Base-by-base conservation (phyloP, 2,113 vertebrate species). In the Xenopus tropicalis region DNA sequence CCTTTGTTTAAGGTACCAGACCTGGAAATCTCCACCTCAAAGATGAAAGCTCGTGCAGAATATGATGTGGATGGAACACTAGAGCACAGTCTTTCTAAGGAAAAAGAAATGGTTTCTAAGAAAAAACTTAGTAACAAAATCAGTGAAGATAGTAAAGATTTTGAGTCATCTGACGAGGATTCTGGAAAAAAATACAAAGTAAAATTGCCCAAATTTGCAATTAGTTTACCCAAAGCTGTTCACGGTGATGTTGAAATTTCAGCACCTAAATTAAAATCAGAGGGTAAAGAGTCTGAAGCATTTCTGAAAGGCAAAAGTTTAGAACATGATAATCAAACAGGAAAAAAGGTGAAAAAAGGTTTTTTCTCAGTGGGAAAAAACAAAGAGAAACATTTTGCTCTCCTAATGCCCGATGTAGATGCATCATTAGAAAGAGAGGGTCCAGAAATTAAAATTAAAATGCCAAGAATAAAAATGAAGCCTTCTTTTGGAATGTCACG, bases 201-300 rank as follows among this genome's bases (percentile, higher is more conserved):
- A 29, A 92, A 91, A 84, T 80, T 94, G 64, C 91, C 91, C 1
- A 91, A 89, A 51, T 91, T 93, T 62, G 88, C 90, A 6, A 72
- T 93, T 4, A 83, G 81, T 19, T 79, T 92, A 67, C 87, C 91
- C 1, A 86, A 85, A 25, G 84, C 80, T 1, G 81, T 87, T 3
- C 75, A 66, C 7, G 84, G 83, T 13, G 82, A 79, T 0, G 78
- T 77, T 0, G 82, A 82, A 14, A 51, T 79, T 25, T 68, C 63
- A 61, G 64, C 79, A 71, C 69, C 74, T 61, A 83, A 82, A 72
- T 17, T 69, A 70, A 83, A 82, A 14, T 56, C 69, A 59, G 79
- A 76, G 44, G 79, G n/a, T 16, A 65, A 62, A 4, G 76, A 81
- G 1, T 20, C n/a, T 24, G 71, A 68, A 37, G 22, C 42, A 57